These are phyloP conservation scores for Pseudomyrmex dendroicus DNA, from an alignment of 1,140 invertebrate genomes.

Conservation along the genomic window DNA sequence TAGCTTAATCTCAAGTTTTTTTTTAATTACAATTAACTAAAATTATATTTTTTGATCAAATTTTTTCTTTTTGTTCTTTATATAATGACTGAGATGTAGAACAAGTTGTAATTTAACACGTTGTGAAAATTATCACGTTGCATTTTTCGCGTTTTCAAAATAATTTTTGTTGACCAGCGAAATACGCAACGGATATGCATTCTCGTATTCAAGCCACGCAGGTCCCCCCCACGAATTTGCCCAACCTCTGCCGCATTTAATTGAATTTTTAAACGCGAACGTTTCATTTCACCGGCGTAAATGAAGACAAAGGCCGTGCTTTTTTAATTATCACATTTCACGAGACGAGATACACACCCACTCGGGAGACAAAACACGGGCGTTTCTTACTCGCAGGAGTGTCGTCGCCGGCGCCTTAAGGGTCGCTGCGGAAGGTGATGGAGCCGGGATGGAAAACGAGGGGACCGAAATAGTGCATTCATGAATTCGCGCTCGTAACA, in stretches of 20 bases:
- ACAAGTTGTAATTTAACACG: neutral
- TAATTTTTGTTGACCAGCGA: neutral
- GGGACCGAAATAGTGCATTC: constrained; percentile 19
- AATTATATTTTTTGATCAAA: neutral
- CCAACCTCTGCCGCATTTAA: constrained; percentile 35
- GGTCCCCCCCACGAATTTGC: neutral
- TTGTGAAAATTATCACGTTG: too few relatives aligned
- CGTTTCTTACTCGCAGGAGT: constrained; percentile 37
- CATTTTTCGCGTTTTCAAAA: neutral
- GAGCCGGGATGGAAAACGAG: neutral
- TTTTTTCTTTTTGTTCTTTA: neutral
- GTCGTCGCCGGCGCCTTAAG: constrained; percentile 1
- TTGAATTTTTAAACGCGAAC: constrained; percentile 71
- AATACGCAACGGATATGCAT: constrained; percentile 15
- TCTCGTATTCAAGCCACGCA: constrained; percentile 11
- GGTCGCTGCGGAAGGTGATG: neutral
- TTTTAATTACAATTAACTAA: neutral
- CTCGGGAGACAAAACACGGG: constrained; percentile 5
- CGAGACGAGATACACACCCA: constrained; percentile 30
- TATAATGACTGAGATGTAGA: neutral
- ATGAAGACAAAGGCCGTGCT: constrained; percentile 70
- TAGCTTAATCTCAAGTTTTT: neutral
- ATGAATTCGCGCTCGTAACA: constrained; percentile 20
- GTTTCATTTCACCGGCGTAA: constrained; percentile 66
- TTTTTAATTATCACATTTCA: constrained; percentile 72